Conservation (phyloP, 2,113 vertebrate species). For the Tautogolabrus adspersus region DNA sequence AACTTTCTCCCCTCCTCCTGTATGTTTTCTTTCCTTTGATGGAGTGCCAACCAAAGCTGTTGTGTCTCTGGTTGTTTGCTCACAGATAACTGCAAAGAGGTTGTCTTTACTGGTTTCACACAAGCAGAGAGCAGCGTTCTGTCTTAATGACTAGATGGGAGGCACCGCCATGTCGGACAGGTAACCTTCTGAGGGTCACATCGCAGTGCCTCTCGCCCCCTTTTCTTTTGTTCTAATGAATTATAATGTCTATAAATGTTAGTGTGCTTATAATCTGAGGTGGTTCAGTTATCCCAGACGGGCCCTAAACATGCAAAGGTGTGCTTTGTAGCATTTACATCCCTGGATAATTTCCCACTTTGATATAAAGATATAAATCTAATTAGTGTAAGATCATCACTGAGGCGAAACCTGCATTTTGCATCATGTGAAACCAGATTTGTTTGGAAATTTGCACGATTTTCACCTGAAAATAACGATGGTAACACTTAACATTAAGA, state of each 20-base stretch:
- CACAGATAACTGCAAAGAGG: constrained; percentile 96
- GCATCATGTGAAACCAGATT: background rate
- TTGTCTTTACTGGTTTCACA: constrained; percentile 95
- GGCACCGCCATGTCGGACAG: constrained; percentile 86
- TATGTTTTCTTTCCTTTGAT: constrained; percentile 25
- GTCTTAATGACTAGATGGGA: constrained; percentile 91
- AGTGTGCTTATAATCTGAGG: constrained; percentile 25
- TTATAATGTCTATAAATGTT: background rate
- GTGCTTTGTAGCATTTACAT: constrained; percentile 35
- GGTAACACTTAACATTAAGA: background rate
- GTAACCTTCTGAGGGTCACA: constrained; percentile 82
- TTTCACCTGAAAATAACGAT: background rate
- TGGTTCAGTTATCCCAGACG: constrained; percentile 42
- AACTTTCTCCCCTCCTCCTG: constrained; percentile 22
- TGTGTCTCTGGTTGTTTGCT: constrained; percentile 93
- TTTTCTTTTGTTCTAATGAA: background rate
- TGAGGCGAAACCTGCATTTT: background rate
- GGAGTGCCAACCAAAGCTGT: constrained; percentile 61
- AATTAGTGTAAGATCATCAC: background rate
- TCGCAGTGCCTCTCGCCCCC: background rate
- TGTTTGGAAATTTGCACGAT: background rate
- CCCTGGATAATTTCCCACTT: background rate
- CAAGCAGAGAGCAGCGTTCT: constrained; percentile 94
- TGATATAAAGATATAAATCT: background rate
- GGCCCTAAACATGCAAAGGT: background rate